Conservation (phyloP, 2,797 vertebrate species). For the Enteromius thamalakanensis region DNA sequence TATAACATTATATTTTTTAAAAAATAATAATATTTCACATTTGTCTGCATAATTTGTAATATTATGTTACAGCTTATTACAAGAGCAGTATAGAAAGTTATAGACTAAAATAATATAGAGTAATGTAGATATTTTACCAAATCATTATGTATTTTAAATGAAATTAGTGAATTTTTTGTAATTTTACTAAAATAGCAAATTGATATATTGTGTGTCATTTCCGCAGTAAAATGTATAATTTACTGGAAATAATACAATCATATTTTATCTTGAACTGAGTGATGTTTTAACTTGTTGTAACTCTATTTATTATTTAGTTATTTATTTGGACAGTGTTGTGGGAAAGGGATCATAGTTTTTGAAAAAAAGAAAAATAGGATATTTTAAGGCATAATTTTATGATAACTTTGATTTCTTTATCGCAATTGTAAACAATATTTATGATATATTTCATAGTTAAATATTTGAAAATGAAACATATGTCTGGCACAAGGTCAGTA, state of each 20-base stretch:
- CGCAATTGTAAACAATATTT: too few relatives aligned
- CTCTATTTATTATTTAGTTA: background rate
- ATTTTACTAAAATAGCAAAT: background rate
- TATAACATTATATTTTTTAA: background rate
- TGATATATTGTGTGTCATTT: background rate
- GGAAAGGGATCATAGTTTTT: background rate
- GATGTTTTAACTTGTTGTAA: background rate
- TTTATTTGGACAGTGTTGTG: background rate
- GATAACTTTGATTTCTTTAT: background rate
- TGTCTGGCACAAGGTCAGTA: background rate
- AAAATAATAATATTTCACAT: background rate
- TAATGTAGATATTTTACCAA: too few relatives aligned
- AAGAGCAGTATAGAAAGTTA: too few relatives aligned
- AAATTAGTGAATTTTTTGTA: too few relatives aligned
- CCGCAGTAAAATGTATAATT: background rate
- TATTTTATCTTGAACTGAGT: background rate
- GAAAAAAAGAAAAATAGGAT: too few relatives aligned
- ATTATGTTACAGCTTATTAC: background rate
- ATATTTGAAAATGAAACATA: background rate
- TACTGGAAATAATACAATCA: background rate
- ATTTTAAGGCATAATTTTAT: background rate
- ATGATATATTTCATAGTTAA: background rate
- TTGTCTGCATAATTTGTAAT: background rate
- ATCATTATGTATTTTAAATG: background rate
- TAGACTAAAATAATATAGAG: too few relatives aligned